Conservation (phyloP, 2,797 vertebrate species). For the Fundulus diaphanus region DNA sequence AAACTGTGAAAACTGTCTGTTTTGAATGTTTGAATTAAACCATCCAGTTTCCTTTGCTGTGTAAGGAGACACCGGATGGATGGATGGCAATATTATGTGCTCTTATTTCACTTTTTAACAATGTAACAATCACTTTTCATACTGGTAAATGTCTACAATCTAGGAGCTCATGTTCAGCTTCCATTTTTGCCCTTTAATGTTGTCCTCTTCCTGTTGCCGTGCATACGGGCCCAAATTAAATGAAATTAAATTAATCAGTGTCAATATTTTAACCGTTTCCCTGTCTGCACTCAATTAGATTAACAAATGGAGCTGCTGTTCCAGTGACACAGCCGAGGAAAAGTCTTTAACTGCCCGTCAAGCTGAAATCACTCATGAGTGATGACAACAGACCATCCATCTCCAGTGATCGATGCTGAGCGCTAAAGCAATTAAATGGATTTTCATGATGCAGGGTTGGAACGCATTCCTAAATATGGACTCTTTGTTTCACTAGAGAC, state of each 20-base stretch:
- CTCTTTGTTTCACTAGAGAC: constrained; percentile 6
- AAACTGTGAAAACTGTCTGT: no score
- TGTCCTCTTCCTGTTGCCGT: background rate
- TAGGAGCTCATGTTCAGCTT: background rate
- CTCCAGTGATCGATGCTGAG: constrained; percentile 44
- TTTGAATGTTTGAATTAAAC: no score
- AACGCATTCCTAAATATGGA: constrained; percentile 22
- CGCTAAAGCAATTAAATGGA: constrained; percentile 45
- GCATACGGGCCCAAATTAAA: constrained; percentile 8
- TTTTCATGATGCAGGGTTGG: constrained; percentile 24
- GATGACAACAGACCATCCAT: constrained; percentile 58
- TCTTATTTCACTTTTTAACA: background rate
- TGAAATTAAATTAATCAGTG: constrained; percentile 37
- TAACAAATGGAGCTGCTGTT: constrained; percentile 45
- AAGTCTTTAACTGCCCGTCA: constrained; percentile 55
- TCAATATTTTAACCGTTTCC: constrained; percentile 17
- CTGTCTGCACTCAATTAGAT: constrained; percentile 49
- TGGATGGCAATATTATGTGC: background rate
- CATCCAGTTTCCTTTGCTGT: no score
- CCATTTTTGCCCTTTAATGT: constrained; percentile 10
- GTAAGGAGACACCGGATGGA: no score
- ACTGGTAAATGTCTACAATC: background rate
- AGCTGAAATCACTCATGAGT: constrained; percentile 42
- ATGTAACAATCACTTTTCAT: background rate
- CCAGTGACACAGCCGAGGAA: constrained; percentile 29